These are phyloP conservation scores for Kuschelorhynchus macadamiae DNA, from an alignment of 2,888 invertebrate species.

Conservation along the genomic window DNA sequence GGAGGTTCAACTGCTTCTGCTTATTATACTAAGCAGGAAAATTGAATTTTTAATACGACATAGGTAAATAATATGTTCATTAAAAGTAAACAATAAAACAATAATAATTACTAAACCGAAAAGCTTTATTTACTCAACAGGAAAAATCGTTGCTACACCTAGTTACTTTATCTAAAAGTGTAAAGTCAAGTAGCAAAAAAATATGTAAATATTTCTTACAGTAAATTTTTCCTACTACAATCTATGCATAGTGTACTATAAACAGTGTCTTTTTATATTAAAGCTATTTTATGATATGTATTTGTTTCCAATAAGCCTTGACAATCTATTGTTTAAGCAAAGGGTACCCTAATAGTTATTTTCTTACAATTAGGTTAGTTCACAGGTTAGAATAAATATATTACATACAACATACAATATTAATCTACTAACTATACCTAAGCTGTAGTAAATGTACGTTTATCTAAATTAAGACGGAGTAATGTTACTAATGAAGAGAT, in stretches of 20 bases:
- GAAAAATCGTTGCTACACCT: slow-evolving; percentile 40
- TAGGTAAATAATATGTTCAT: too few species aligned
- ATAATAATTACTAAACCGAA: slow-evolving; percentile 35
- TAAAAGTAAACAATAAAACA: not conserved
- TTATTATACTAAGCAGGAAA: too few species aligned
- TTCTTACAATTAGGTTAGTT: slow-evolving; percentile 34
- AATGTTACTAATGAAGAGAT: too few species aligned
- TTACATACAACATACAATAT: not conserved
- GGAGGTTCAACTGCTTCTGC: too few species aligned
- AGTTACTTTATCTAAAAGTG: slow-evolving; percentile 46
- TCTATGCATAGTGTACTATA: slow-evolving; percentile 47
- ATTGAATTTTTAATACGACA: too few species aligned
- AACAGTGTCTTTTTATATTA: slow-evolving; percentile 57
- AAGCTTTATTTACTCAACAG: slow-evolving; percentile 45
- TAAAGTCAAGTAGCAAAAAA: slow-evolving; percentile 53
- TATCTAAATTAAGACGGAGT: too few species aligned
- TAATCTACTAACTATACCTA: too few species aligned
- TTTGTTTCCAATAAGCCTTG: slow-evolving; percentile 63
- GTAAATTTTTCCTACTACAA: slow-evolving; percentile 44
- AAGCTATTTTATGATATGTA: slow-evolving; percentile 68
- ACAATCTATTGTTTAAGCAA: slow-evolving; percentile 42
- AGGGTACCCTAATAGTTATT: slow-evolving; percentile 36
- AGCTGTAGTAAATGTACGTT: too few species aligned
- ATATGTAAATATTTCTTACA: slow-evolving; percentile 45
- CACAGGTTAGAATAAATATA: slow-evolving; percentile 40